Evolutionary conservation across 2,888 invertebrate genomes (phyloP).

Genomic region (Zeuzera pyrina): DNA sequence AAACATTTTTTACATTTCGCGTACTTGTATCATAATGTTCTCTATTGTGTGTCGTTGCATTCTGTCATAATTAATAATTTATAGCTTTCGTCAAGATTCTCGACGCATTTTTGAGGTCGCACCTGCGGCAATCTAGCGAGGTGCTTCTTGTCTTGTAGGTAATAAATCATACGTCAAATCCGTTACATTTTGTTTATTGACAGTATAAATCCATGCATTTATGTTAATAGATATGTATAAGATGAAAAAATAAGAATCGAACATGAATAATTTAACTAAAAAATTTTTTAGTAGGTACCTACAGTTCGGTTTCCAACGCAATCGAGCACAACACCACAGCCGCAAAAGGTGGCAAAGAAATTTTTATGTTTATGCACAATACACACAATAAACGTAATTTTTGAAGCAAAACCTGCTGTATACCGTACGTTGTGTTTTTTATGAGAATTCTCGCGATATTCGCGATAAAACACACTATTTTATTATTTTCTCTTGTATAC

Average conservation of each 20-base stretch:
- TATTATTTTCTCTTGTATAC: slow-evolving; percentile 44
- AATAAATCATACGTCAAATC: slow-evolving; percentile 52
- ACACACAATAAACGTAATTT: slow-evolving; percentile 40
- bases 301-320: slow-evolving; percentile 33
- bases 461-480: slow-evolving; percentile 54
- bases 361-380: slow-evolving; percentile 40
- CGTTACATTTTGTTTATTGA: neutral
- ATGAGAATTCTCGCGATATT: slow-evolving; percentile 43
- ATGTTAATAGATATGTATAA: no score
- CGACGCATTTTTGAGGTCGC: slow-evolving; percentile 47
- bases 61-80: slow-evolving; percentile 72
- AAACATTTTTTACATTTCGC: slow-evolving; percentile 40
- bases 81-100: slow-evolving; percentile 58
- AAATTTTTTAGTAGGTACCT: no score
- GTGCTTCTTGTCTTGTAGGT: slow-evolving; percentile 55
- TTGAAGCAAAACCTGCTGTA: slow-evolving; percentile 48
- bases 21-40: no score
- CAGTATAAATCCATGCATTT: neutral
- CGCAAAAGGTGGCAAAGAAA: slow-evolving; percentile 32
- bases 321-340: slow-evolving; percentile 42
- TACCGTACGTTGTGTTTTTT: slow-evolving; percentile 41
- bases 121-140: slow-evolving; percentile 41
- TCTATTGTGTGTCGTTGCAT: slow-evolving; percentile 45
- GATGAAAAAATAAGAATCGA: no score
- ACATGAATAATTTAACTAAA: no score